Conservation (phyloP, 2,888 invertebrate species). For the Apomyelois bistriatella region DNA sequence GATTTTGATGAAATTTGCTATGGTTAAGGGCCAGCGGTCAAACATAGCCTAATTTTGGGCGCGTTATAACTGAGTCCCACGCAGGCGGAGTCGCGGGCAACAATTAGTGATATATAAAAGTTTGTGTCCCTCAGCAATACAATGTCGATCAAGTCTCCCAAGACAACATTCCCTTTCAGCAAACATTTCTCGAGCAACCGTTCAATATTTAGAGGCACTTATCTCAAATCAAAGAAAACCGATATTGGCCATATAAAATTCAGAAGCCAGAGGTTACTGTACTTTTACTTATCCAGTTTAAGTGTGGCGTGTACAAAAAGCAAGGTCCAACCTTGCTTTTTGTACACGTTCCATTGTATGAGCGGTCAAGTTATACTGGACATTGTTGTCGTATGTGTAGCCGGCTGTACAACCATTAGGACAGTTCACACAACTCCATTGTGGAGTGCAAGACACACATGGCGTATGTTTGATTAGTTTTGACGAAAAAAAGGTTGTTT, state of each 20-base stretch:
- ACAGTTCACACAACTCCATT: slow-evolving; percentile 2
- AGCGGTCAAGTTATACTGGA: background rate
- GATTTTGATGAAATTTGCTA: no score
- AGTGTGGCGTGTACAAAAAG: no score
- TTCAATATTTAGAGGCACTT: background rate
- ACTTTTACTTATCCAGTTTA: background rate
- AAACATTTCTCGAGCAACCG: background rate
- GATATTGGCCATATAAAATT: slow-evolving; percentile 1
- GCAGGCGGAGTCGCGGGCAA: no score
- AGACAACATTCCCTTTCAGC: background rate
- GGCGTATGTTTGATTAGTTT: background rate
- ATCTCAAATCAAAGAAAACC: background rate
- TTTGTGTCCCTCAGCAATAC: no score
- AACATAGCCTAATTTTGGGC: no score
- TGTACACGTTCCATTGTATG: background rate
- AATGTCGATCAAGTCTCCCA: no score
- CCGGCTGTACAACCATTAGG: slow-evolving; percentile 3
- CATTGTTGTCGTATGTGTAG: background rate
- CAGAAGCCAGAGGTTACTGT: background rate
- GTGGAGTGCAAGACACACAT: background rate
- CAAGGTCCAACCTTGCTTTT: no score
- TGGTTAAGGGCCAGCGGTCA: no score
- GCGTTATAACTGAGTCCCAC: no score
- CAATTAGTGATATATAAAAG: no score
- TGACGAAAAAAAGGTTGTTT: slow-evolving; percentile 1